A percentile compares a stretch with the other conserved stretches of the same genome.
Conservation (phyloP, 2,888 invertebrate species). For the Caenorhabditis sulstoni region DNA sequence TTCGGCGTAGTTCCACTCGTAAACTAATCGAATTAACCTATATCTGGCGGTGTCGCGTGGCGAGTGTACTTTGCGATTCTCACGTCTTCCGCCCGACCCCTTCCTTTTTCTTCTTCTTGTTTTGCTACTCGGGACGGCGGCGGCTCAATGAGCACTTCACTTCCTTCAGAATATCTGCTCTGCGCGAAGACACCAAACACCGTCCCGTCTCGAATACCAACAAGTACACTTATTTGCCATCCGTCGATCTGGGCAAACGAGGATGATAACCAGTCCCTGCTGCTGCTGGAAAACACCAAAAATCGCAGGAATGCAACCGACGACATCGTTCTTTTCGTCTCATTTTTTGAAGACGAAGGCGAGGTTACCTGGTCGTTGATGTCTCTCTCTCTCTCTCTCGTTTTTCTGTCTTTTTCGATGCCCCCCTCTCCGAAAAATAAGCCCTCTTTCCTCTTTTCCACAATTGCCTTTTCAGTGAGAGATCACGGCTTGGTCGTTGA, state of each 20-base stretch:
- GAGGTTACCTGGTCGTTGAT: conserved; percentile 47
- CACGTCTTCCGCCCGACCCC: conserved; percentile 34
- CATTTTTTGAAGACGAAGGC: conserved; percentile 20
- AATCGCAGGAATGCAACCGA: conserved; percentile 27
- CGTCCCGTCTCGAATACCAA: conserved; percentile 18
- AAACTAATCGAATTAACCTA: conserved; percentile 59
- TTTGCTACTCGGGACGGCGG: neutral
- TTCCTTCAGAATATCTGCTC: conserved; percentile 38
- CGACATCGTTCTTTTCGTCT: conserved; percentile 8
- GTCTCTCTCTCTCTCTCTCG: no score
- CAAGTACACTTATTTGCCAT: conserved; percentile 43
- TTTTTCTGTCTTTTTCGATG: no score
- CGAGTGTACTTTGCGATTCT: conserved; percentile 37
- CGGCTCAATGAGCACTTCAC: conserved; percentile 45
- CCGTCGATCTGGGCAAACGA: conserved; percentile 44
- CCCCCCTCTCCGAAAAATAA: conserved; percentile 24
- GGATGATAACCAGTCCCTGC: conserved; percentile 45
- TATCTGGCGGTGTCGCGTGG: conserved; percentile 30
- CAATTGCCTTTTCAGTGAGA: conserved; percentile 22
- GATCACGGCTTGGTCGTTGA: conserved; percentile 28
- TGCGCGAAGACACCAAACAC: conserved; percentile 37
- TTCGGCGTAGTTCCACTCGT: conserved; percentile 13
- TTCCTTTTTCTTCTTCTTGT: conserved; percentile 14
- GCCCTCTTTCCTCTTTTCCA: conserved; percentile 24
- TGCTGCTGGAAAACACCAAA: conserved; percentile 48